phyloP scores from a whole-genome alignment of 2,797 vertebrate species.

The Petrocephalus schoutedeni region DNA sequence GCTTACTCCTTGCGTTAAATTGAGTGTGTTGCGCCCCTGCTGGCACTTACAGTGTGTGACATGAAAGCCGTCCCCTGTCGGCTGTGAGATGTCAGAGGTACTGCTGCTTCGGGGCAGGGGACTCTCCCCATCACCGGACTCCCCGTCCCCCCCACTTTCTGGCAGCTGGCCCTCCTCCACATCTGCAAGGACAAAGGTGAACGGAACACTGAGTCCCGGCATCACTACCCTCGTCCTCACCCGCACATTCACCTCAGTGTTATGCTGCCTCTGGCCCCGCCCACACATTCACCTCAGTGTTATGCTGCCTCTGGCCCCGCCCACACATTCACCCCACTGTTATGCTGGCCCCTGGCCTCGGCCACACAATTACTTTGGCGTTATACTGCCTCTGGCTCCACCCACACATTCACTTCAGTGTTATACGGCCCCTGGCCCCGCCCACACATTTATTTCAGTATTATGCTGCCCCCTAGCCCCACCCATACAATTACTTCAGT shows the following conservation, averaged over 20 bases:
- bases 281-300: neutral
- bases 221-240: neutral
- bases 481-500: neutral
- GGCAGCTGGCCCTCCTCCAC: slow-evolving; percentile 82
- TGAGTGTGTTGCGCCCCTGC: neutral
- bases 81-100: slow-evolving; percentile 86
- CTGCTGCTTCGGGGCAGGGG: slow-evolving; percentile 84
- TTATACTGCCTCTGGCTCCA: neutral
- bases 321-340: neutral
- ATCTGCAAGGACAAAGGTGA: slow-evolving; percentile 59
- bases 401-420: neutral
- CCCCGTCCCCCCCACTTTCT: slow-evolving; percentile 64
- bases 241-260: neutral
- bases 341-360: neutral
- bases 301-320: neutral
- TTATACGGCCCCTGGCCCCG: no score
- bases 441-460: no score
- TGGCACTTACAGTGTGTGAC: slow-evolving; percentile 53
- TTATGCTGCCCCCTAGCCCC: neutral
- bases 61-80: slow-evolving; percentile 69
- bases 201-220: neutral
- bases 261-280: neutral
- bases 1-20: neutral
- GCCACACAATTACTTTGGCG: neutral
- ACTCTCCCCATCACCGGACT: slow-evolving; percentile 69